Conservation (phyloP, 1,140 invertebrate species). For the Lucilia sericata region DNA sequence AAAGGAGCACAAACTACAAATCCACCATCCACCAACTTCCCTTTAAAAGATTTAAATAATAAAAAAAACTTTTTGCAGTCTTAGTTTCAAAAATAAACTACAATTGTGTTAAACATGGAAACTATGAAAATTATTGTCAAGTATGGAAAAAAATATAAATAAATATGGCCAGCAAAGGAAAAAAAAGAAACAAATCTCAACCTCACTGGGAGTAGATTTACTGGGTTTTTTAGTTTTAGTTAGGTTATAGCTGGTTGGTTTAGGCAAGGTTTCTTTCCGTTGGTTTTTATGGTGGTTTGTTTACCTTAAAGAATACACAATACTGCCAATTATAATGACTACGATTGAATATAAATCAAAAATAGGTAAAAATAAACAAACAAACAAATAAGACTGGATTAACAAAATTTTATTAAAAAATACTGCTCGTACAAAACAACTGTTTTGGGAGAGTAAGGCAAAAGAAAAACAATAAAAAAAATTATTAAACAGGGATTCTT, state of each 20-base stretch:
- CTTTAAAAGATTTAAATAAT: neutral
- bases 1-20: conserved; percentile 20
- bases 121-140: conserved; percentile 29
- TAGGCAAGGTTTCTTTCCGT: neutral
- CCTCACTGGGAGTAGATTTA: neutral
- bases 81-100: neutral
- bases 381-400: neutral
- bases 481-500: neutral
- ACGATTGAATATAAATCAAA: conserved; percentile 29
- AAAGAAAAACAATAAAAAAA: neutral
- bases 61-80: neutral
- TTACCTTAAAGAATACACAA: conserved; percentile 27
- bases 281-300: neutral
- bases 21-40: neutral
- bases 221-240: neutral
- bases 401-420: neutral
- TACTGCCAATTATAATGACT: conserved; percentile 29
- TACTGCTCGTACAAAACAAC: neutral
- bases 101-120: conserved; percentile 25
- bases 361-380: conserved; percentile 4
- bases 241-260: neutral
- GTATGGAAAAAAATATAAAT: neutral
- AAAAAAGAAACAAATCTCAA: conserved; percentile 14
- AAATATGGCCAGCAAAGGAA: neutral
- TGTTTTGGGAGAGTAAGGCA: neutral